Base-by-base conservation (phyloP, 53 echinoderm and acorn worm genomes). In the Actinopyga echinites region DNA sequence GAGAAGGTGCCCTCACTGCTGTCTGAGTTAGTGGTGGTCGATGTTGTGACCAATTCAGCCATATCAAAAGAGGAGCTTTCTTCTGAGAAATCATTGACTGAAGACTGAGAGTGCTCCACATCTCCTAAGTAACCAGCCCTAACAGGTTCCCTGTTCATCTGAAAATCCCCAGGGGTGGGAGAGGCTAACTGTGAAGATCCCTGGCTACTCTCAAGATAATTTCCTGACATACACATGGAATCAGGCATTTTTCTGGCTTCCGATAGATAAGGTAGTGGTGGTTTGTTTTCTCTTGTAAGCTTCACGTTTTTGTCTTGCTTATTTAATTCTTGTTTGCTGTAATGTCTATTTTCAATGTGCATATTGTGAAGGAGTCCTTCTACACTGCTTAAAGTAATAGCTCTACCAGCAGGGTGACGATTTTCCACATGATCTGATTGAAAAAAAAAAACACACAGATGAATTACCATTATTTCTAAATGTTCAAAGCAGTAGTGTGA, bases 371-470 rank as follows among this genome's bases (percentile, higher is more conserved):
- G 13, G 4, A 87, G 75, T 23, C 73, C 65, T 36, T 87, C 65
- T n/a, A 87, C 17, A 22, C 49, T 73, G 5, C 74, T 77, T 3
- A 83, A 10, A 20, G 40, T 59, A 12, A 87, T 58, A 59, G 83
- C 74, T 60, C 61, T 75, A 64, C 44, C 56, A 32, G 87, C 83
- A 34, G 87, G 74, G 74, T 74, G 64, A 34, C 63, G 52, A 36
- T 83, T 71, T 40, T 87, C 82, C 5, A 36, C 32, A 24, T 82
- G 73, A 74, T 74, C 87, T 87, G 83, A 49, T 49, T 49, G 13
- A 15, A 49, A 49, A 40, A 2, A 2, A 44, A 44, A 11, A 15
- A 49, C n/a, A n/a, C n/a, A n/a, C n/a, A n/a, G n/a, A 49, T 17
- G 17, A 49, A 15, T 15, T 17, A 49, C 15, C 49, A 0, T 40